phyloP scores from a whole-genome alignment of 2,113 vertebrate species.

The Ibidorhyncha struthersii region DNA sequence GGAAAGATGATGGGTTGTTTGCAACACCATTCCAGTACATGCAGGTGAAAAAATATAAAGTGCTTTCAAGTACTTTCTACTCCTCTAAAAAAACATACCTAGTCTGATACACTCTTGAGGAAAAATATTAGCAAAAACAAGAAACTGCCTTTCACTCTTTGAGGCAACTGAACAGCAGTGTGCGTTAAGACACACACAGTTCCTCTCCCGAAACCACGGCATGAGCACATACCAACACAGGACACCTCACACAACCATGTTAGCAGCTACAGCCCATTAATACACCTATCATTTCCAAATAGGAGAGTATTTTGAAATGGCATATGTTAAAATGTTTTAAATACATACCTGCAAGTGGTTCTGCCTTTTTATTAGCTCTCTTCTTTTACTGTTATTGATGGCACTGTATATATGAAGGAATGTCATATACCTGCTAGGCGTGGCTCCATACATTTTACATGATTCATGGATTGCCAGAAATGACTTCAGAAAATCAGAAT shows the following conservation, averaged over 20 bases:
- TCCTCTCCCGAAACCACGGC: background rate
- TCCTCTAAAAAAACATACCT: background rate
- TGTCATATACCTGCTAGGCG: slow-evolving; percentile 91
- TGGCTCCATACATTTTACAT: slow-evolving; percentile 87
- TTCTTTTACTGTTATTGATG: slow-evolving; percentile 86
- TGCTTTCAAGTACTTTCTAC: background rate
- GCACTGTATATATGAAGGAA: slow-evolving; percentile 86
- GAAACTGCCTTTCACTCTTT: background rate
- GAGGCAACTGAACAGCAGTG: background rate
- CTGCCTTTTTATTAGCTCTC: slow-evolving; percentile 88
- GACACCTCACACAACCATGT: background rate
- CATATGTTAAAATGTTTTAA: background rate
- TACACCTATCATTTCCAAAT: background rate
- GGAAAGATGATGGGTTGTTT: background rate
- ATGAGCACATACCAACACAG: background rate
- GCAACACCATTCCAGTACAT: background rate
- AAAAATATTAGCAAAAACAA: background rate
- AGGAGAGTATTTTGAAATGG: background rate
- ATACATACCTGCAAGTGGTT: slow-evolving; percentile 90
- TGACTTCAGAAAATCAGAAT: slow-evolving; percentile 83
- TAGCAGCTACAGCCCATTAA: background rate
- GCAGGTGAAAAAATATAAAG: background rate
- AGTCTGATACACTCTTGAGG: background rate
- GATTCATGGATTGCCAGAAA: slow-evolving; percentile 93
- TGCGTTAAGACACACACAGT: background rate